Conservation (phyloP, 2,113 vertebrate species). For the Okapia johnstoni region DNA sequence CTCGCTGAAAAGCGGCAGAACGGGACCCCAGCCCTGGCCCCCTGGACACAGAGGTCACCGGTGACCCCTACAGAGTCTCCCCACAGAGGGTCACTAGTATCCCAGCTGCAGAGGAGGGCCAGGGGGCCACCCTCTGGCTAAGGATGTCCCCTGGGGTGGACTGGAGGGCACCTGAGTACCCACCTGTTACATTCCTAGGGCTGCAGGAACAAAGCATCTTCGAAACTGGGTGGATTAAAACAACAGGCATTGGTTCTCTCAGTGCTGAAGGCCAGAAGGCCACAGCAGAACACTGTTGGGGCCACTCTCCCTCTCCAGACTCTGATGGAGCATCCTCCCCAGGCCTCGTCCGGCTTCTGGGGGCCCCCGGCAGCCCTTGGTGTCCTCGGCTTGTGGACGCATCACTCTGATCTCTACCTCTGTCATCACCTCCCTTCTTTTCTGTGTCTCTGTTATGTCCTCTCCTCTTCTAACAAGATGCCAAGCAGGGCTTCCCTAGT, state of each 20-base stretch:
- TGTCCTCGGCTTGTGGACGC: fast-evolving
- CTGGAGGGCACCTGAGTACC: fast-evolving
- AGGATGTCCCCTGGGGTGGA: not conserved
- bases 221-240: not conserved
- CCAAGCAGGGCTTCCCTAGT: not conserved
- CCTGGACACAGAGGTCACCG: fast-evolving
- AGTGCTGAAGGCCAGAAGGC: not conserved
- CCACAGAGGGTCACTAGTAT: not conserved
- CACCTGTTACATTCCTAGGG: not conserved
- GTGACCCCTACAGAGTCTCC: not conserved
- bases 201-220: not conserved
- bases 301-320: fast-evolving
- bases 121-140: not conserved
- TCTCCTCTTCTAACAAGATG: not conserved
- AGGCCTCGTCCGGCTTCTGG: not conserved
- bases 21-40: fast-evolving
- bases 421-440: not conserved
- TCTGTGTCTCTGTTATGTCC: not conserved
- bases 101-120: no score
- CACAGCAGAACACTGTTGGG: fast-evolving
- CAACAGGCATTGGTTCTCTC: not conserved
- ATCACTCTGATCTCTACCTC: not conserved
- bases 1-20: not conserved
- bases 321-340: not conserved
- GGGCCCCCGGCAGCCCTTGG: not conserved